Base-by-base conservation (phyloP, 2,888 invertebrate genomes). In the Theodoxus fluviatilis region DNA sequence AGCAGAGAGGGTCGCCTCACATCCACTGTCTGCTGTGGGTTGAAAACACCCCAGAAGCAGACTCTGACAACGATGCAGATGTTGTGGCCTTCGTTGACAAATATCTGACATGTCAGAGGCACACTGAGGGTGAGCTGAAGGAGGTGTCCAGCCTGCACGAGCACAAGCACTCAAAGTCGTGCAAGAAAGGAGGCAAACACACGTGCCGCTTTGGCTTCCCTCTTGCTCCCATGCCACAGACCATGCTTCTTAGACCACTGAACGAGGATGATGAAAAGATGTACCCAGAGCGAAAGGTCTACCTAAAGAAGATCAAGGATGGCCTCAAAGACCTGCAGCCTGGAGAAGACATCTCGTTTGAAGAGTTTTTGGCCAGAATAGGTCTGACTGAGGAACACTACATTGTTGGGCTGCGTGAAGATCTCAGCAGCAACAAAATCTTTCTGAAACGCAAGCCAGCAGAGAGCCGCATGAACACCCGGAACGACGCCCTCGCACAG, bases 1-100 rank as follows among this genome's bases (percentile, higher is more conserved):
- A 79, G 59, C 74, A 75, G n/a, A 68, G 79, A 4, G 80, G 80
- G 2, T 76, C 75, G 15, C 78, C 79, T 7, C 77, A 78, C 69
- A 72, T 77, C 6, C 78, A 79, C 52, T 72, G 74, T 69, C 55
- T 79, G 33, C 68, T 69, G 28, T 77, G 78, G 76, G 72, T 75
- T 3, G 68, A 75, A 59, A 59, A 73, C 72, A 74, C 77, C 1
- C 75, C 75, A 35, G 71, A 52, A 31, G 57, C 75, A 55, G 76
- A 74, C 49, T 52, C 49, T 1, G 73, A 71, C 38, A 33, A 43
- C 25, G 71, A 73, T 68, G n/a, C n/a, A n/a, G 57, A 67, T 12
- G 74, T 74, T 67, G 37, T 75, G 18, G 40, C 63, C 59, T 76
- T 71, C 47, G 52, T 74, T 33, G 75, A 74, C 31, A 67, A 70